A percentile compares a stretch with the other conserved stretches of the same genome.
Evolutionary conservation across 2,113 vertebrate species (phyloP).

Genomic region (Siphamia tubifer): DNA sequence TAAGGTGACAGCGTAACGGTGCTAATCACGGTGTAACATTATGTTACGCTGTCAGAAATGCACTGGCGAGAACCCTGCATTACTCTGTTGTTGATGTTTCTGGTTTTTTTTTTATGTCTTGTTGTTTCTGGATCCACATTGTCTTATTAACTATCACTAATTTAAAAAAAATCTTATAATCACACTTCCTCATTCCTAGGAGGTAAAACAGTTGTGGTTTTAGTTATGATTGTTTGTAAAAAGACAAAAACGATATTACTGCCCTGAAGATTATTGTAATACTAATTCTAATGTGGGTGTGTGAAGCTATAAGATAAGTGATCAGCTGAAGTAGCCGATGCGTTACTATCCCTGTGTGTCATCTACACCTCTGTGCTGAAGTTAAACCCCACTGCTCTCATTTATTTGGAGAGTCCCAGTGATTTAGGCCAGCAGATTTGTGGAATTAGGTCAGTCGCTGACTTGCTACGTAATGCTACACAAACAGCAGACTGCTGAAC

Average conservation of each 20-base stretch:
- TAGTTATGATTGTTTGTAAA: not conserved
- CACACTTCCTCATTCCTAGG: not conserved
- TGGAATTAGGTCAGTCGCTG: conserved; percentile 79
- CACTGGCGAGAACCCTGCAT: no score
- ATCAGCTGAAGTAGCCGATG: conserved; percentile 10
- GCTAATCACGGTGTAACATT: no score
- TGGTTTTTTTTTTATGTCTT: no score
- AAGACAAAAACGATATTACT: not conserved
- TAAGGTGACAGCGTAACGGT: no score
- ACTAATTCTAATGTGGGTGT: conserved; percentile 5
- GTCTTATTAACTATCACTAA: no score
- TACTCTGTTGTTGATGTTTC: no score
- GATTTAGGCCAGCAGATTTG: conserved; percentile 78
- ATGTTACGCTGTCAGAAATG: no score
- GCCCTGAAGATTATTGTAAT: not conserved
- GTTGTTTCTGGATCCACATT: no score
- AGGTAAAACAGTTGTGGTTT: not conserved
- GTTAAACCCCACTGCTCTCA: conserved; percentile 60
- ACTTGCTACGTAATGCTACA: conserved; percentile 59
- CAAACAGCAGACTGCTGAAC: conserved; percentile 50
- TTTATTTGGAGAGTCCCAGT: conserved; percentile 69
- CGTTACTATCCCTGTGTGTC: conserved; percentile 35
- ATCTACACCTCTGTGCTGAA: conserved; percentile 48
- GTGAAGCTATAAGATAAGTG: conserved; percentile 23
- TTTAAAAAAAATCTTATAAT: not conserved